Percentiles rank a stretch among this genome's conserved stretches.
Evolutionary conservation across 1,140 invertebrate genomes (phyloP).

Genomic region (Aleiodes sp.): DNA sequence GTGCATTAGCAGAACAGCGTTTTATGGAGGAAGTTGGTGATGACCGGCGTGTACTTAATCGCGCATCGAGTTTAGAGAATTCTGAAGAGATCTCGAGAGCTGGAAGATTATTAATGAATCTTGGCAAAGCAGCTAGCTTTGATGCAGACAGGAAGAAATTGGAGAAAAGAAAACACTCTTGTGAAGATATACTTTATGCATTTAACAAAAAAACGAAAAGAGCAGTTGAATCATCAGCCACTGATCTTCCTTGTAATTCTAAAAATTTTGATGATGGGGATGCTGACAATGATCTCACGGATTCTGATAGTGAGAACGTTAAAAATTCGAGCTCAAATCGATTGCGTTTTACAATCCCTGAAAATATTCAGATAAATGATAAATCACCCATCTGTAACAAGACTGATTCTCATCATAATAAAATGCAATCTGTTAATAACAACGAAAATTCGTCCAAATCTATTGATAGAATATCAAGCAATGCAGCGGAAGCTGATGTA

Average conservation of each 20-base stretch:
- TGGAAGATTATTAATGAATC: conserved; percentile 43
- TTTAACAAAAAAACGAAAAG: background rate
- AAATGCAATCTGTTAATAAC: background rate
- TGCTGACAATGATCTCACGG: conserved; percentile 38
- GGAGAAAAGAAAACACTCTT: conserved; percentile 33
- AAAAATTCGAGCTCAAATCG: conserved; percentile 61
- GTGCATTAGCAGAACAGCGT: conserved; percentile 85
- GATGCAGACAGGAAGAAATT: conserved; percentile 47
- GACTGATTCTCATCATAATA: no score
- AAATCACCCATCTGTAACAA: no score
- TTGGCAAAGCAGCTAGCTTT: conserved; percentile 41
- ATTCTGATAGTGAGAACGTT: conserved; percentile 54
- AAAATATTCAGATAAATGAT: conserved; percentile 21
- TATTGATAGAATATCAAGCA: conserved; percentile 65
- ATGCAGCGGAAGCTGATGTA: conserved; percentile 82
- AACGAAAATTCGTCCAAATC: conserved; percentile 60
- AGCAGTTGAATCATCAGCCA: conserved; percentile 45
- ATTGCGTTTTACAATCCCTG: background rate
- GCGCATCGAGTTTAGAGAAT: conserved; percentile 36
- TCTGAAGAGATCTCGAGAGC: conserved; percentile 48
- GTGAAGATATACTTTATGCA: conserved; percentile 18
- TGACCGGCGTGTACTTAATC: conserved; percentile 37
- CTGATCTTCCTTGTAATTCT: background rate
- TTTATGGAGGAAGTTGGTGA: conserved; percentile 78
- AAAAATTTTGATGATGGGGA: conserved; percentile 25